These are phyloP conservation scores for Melopsittacus undulatus DNA, from an alignment of 2,797 vertebrate species.

Conservation along the genomic window DNA sequence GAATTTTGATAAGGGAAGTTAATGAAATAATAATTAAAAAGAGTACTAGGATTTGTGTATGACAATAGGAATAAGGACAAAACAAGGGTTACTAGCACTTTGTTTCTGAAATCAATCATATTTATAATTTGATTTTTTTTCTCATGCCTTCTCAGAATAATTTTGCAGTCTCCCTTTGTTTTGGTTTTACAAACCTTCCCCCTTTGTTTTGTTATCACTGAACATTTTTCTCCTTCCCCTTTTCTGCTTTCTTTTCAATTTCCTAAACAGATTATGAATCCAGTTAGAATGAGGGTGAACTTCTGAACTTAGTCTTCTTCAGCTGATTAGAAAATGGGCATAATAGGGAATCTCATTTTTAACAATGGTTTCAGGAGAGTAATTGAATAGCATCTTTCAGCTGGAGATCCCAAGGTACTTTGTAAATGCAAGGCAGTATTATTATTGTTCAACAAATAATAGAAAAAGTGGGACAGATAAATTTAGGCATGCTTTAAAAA, in stretches of 20 bases:
- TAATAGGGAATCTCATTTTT: constrained; percentile 27
- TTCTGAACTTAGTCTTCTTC: constrained; percentile 32
- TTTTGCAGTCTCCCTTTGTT: constrained; percentile 6
- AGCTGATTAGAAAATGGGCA: constrained; percentile 20
- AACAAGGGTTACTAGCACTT: background rate
- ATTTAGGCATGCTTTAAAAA: constrained; percentile 22
- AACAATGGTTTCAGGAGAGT: background rate
- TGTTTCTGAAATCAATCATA: background rate
- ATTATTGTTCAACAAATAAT: constrained; percentile 10
- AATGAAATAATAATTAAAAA: background rate
- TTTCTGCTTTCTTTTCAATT: constrained; percentile 32
- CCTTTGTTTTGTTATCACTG: constrained; percentile 3
- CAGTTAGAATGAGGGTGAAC: constrained; percentile 19
- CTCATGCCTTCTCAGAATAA: background rate
- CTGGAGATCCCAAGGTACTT: background rate
- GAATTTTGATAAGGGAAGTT: constrained; percentile 23
- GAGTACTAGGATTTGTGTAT: background rate
- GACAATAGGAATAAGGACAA: background rate
- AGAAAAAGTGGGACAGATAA: constrained; percentile 8
- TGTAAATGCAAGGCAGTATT: background rate
- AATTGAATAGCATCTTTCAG: constrained; percentile 42
- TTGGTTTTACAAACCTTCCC: too few relatives aligned
- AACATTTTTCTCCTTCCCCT: background rate
- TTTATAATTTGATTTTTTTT: constrained; percentile 21
- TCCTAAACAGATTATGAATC: constrained; percentile 31